Base-by-base conservation (phyloP, 2,888 invertebrate species). In the Volucella zonaria region DNA sequence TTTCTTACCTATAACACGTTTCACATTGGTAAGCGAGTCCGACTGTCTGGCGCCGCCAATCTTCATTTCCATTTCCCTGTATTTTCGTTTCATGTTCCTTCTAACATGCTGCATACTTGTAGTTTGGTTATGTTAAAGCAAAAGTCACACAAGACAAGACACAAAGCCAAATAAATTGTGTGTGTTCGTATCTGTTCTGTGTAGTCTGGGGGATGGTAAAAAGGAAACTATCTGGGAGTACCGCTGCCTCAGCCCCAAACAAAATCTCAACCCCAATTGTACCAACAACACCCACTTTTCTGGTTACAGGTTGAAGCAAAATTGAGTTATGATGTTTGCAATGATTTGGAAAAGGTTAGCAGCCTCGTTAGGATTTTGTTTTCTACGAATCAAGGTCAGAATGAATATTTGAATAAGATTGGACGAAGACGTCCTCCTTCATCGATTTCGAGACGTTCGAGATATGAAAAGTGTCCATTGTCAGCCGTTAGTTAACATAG, bases 1-100 rank as follows among this genome's bases (percentile, higher is more conserved):
- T 79, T 83, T 70, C 83, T 83, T 83, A 83, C 83, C 83, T 83
- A 83, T 83, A 79, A 83, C 83, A 83, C 83, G 83, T 83, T 79
- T 83, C 83, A 54, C 71, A 79, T 79, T 83, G 75, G 79, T 79
- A 59, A 80, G 59, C 75, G 83, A 79, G 79, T 75, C 79, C 83
- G 83, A 83, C 83, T 83, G 79, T 79, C 83, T 83, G 83, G 83
- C 83, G 83, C 83, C 83, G 45, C 54, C 54, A 64, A 61, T 67
- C 54, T 79, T 83, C 77, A 83, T 83, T 75, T 79, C 66, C 75
- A 83, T 71, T 79, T 79, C 66, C 75, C 31, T 6, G 31, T 31
- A 31, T 31, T 31, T 31, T 79, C 75, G 70, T 70, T 75, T 75
- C 66, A 58, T 31, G 31, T 31, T 31, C 31, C 31, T 49, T 18